A percentile compares a stretch with the other conserved stretches of the same genome.
Evolutionary conservation across 2,113 vertebrate species (phyloP).

Genomic region (Sarotherodon lohbergeri): DNA sequence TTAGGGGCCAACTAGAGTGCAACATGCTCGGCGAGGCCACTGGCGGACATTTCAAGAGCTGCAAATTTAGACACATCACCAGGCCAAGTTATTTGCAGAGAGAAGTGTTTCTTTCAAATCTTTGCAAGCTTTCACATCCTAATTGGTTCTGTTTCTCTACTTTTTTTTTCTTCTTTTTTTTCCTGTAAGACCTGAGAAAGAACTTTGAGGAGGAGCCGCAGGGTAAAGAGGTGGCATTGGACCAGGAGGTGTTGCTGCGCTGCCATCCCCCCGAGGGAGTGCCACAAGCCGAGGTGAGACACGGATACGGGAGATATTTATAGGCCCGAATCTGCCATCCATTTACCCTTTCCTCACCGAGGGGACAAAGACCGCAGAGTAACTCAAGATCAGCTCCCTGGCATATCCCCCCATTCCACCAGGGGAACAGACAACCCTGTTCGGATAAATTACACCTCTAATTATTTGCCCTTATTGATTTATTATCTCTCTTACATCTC

Average conservation of each 20-base stretch:
- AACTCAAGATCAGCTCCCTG: conserved; percentile 1
- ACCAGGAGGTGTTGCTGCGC: conserved; percentile 89
- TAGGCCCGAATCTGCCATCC: conserved; percentile 44
- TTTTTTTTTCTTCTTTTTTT: not conserved
- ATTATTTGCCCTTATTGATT: conserved; percentile 71
- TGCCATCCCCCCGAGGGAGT: conserved; percentile 95
- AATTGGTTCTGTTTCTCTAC: conserved; percentile 27
- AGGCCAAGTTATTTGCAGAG: conserved; percentile 2
- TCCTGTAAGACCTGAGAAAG: conserved; percentile 87
- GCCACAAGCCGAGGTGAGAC: conserved; percentile 89
- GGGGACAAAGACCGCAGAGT: conserved; percentile 41
- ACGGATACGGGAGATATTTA: conserved; percentile 54
- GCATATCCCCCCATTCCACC: not conserved
- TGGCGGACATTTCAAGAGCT: conserved; percentile 21
- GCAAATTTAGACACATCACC: conserved; percentile 1
- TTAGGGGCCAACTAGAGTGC: conserved; percentile 55
- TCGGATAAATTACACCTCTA: conserved; percentile 67
- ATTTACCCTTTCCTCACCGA: conserved; percentile 51
- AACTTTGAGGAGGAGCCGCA: conserved; percentile 95
- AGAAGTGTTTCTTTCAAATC: not conserved
- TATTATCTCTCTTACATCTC: conserved; percentile 62
- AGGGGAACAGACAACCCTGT: not conserved
- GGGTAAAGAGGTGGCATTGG: conserved; percentile 90
- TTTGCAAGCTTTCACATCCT: not conserved
- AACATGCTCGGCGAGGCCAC: conserved; percentile 1